Base-by-base conservation (phyloP, 1,140 invertebrate genomes). In the Hylaeus anthracinus region DNA sequence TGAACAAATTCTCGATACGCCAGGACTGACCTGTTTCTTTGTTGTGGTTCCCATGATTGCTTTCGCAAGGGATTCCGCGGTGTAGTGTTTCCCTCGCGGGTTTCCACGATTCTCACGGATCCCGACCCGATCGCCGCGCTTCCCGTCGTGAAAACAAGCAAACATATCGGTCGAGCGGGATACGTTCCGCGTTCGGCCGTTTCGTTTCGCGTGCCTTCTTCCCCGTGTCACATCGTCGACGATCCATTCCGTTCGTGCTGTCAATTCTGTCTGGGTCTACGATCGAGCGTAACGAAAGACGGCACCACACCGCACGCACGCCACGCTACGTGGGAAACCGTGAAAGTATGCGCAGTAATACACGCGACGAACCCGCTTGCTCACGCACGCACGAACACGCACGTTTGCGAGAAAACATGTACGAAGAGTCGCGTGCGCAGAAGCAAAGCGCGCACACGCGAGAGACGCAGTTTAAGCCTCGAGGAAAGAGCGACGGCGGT, bases 391-490 rank as follows among this genome's bases (percentile, higher is more conserved):
- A 53, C 53, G 51, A 10, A 2, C 51, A 3, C 41, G 61, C 43
- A 39, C 61, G 26, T 76, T 66, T 41, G 67, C 10, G 76, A 79
- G 76, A 26, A 65, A 61, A 71, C 66, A 82, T 58, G 51, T 75
- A 63, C 39, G 41, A 10, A 26, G 39, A 45, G 41, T 82, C 76
- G 85, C 79, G 84, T 86, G 85, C 85, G 85, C 85, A 86, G 84
- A 86, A 82, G 84, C 85, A 67, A 80, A 53, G 66, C 79, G 66
- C 79, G 83, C 86, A 70, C 86, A 85, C 67, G 55, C 72, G 60
- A 87, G 69, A 86, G 86, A 83, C 86, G 86, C 76, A 88, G 73
- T 85, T 88, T 76, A 53, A 76, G 79, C 66, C 73, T 51, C 66
- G 63, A 83, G 69, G 65, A 71, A 74, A 83, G 83, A 77, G 79